phyloP scores from a whole-genome alignment of 2,113 vertebrate species.

The Catharus fuscescens region DNA sequence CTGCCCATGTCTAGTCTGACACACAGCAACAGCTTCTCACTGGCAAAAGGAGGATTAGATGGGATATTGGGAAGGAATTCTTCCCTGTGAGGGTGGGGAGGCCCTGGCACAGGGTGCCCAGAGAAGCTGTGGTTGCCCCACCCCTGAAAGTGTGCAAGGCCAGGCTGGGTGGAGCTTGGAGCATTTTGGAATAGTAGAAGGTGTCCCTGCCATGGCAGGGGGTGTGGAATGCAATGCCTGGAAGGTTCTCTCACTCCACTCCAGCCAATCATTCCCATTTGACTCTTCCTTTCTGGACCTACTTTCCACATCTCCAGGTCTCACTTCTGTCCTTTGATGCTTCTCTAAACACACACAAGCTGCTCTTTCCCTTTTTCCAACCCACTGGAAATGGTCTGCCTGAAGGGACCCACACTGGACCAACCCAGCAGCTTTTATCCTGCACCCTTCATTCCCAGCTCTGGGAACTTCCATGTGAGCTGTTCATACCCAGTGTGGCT shows the following conservation, averaged over 20 bases:
- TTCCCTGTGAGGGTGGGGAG: rapidly evolving
- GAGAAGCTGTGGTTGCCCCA: background rate
- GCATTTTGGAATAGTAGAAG: rapidly evolving
- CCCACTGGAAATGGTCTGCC: background rate
- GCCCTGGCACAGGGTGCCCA: background rate
- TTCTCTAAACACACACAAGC: background rate
- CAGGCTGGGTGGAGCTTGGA: background rate
- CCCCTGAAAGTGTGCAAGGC: background rate
- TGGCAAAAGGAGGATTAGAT: background rate
- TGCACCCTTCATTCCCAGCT: background rate
- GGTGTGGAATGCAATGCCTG: background rate
- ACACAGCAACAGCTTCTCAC: background rate
- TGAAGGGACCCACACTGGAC: background rate
- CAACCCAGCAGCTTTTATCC: background rate
- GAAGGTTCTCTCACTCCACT: background rate
- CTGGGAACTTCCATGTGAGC: background rate
- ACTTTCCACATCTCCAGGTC: background rate
- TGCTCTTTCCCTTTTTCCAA: background rate
- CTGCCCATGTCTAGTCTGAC: background rate
- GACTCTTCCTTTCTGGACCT: background rate
- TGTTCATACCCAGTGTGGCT: background rate
- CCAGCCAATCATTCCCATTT: background rate
- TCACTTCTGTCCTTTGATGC: background rate
- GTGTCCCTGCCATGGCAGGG: background rate
- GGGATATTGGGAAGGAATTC: rapidly evolving